Conservation (phyloP, 2,888 invertebrate species). For the Calliopum simillimum region DNA sequence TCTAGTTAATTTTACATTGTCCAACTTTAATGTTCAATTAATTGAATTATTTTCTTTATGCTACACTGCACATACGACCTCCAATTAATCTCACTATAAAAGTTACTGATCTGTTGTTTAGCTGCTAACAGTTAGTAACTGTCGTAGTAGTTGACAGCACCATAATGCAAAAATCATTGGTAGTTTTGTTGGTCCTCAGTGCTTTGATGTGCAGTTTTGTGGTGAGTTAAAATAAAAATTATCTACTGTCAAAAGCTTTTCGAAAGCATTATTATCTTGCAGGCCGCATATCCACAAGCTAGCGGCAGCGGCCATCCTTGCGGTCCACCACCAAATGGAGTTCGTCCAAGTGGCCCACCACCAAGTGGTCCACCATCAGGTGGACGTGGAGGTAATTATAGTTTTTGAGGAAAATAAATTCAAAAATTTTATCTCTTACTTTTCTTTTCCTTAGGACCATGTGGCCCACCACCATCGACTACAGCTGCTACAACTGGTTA, state of each 20-base stretch:
- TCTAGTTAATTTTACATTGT: not conserved
- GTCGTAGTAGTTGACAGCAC: not conserved
- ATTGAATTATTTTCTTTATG: slow-evolving; percentile 16
- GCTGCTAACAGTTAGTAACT: not conserved
- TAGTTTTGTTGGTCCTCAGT: slow-evolving; percentile 40
- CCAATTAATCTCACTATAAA: not conserved
- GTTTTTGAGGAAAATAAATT: not conserved
- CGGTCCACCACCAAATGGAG: slow-evolving; percentile 43
- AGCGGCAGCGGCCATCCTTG: slow-evolving; percentile 33
- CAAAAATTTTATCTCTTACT: not conserved
- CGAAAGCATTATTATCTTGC: not conserved
- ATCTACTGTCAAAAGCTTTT: not conserved
- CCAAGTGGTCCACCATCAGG: slow-evolving; percentile 34
- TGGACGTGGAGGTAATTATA: slow-evolving; percentile 32
- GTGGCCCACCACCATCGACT: slow-evolving; percentile 35
- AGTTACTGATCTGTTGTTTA: not conserved
- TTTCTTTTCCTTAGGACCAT: slow-evolving; percentile 33
- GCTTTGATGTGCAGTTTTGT: slow-evolving; percentile 34
- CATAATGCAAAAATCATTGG: slow-evolving; percentile 39
- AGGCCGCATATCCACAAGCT: slow-evolving; percentile 39
- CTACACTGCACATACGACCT: not conserved
- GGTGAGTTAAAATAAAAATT: slow-evolving; percentile 29
- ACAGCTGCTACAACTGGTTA: slow-evolving; percentile 28
- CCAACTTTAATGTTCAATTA: not conserved
- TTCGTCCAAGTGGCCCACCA: slow-evolving; percentile 40